phyloP scores from a whole-genome alignment of 2,888 invertebrate genomes.

The Barypeithes pellucidus region DNA sequence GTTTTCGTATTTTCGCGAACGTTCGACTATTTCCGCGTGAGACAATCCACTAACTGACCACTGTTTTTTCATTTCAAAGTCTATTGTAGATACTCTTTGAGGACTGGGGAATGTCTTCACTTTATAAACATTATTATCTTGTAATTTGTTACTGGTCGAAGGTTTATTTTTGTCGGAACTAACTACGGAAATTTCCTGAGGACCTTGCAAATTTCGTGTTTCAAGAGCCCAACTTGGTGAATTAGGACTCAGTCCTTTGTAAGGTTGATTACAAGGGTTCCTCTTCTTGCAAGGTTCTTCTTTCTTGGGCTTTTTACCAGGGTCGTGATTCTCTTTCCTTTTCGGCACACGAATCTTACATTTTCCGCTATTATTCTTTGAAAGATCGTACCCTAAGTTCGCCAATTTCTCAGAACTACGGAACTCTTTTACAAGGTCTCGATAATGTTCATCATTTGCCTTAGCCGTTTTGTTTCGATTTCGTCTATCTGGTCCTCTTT shows the following conservation, averaged over 20 bases:
- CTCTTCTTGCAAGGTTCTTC: slow-evolving; percentile 29
- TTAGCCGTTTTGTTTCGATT: background rate
- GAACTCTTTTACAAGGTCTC: background rate
- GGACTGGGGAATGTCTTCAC: background rate
- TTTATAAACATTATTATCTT: background rate
- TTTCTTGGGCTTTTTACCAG: slow-evolving; percentile 19
- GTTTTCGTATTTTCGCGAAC: no score
- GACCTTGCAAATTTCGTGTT: background rate
- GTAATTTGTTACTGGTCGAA: no score
- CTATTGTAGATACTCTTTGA: background rate
- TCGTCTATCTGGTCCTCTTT: background rate
- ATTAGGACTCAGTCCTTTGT: background rate
- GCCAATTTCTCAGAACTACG: background rate
- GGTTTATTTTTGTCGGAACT: background rate
- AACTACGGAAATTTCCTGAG: background rate
- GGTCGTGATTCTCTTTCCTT: slow-evolving; percentile 1
- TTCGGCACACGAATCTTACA: slow-evolving; percentile 32
- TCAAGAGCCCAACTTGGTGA: background rate
- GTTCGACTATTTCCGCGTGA: no score
- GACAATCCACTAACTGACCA: slow-evolving; percentile 43
- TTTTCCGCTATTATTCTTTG: slow-evolving; percentile 21
- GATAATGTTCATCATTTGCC: background rate
- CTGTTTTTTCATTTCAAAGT: slow-evolving; percentile 6
- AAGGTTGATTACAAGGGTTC: slow-evolving; percentile 28
- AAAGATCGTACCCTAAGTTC: slow-evolving; percentile 1